Conservation (phyloP, 2,113 vertebrate genomes). For the Colinus virginianus region DNA sequence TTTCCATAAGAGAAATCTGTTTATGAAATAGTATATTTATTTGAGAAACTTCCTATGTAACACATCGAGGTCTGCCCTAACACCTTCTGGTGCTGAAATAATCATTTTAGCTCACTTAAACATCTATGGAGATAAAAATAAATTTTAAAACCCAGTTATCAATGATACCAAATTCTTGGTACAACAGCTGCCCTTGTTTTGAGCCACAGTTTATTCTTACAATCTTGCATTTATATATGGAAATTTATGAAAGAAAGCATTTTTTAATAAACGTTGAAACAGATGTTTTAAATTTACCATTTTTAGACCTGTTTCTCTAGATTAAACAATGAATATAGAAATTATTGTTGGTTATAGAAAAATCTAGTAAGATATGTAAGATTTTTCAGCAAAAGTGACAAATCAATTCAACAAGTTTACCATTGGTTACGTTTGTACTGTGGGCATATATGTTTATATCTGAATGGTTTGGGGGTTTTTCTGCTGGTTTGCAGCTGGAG, state of each 20-base stretch:
- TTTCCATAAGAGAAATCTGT: constrained; percentile 30
- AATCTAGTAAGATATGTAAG: not conserved
- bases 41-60: not conserved
- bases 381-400: not conserved
- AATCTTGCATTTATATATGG: not conserved
- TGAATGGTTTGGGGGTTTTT: constrained; percentile 52
- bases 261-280: not conserved
- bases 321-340: not conserved
- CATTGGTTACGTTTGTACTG: not conserved
- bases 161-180: not conserved
- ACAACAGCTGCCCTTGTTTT: not conserved
- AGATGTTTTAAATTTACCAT: not conserved
- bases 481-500: constrained; percentile 48
- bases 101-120: not conserved
- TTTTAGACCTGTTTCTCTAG: not conserved
- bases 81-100: not conserved
- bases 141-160: not conserved
- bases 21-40: not conserved
- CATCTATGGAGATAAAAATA: not conserved
- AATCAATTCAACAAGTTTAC: not conserved
- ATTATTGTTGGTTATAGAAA: not conserved
- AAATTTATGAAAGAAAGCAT: not conserved
- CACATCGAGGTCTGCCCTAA: not conserved
- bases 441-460: constrained; percentile 9
- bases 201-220: not conserved